Evolutionary conservation across 2,113 vertebrate genomes (phyloP), one percentile per base, ranked within the genome.

Genomic region (Oncorhynchus tshawytscha): DNA sequence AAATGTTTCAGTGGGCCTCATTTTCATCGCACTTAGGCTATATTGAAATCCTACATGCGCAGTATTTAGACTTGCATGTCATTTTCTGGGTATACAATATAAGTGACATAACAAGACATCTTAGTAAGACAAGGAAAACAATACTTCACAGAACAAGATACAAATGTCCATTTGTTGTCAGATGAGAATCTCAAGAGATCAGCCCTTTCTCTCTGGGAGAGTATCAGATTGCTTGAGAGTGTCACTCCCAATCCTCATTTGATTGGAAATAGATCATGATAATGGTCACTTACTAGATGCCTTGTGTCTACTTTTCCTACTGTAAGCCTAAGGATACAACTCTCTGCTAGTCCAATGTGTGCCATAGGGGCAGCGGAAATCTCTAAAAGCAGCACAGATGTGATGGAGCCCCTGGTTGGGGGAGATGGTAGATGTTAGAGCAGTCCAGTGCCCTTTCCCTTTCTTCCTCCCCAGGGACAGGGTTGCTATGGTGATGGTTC

Each of bases 401-500:
- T 78, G 65, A 57, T 77, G 64, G 67, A 69, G 6, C 67, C 31
- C 65, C 75, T 71, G 27, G 24, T 15, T 5, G 67, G 45, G 69
- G 70, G 65, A 67, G 60, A 75, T 31, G 76, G 34, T 84, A 16
- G 71, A 25, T 77, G 77, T 78, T 72, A 75, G 65, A 76, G 73
- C 71, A 86, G 72, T 71, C 68, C 67, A 68, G 49, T 4, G 45
- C 34, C 59, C 67, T 71, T 25, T 34, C 59, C 78, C 76, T 82
- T 78, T 84, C 69, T 71, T 70, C 74, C 83, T 86, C 78, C 81
- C 81, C 70, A 74, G 70, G 83, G 85, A 79, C 49, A 51, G 70
- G 20, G 92, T 94, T 92, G 76, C 91, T 87, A 93, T 93, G 88
- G 90, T 39, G 73, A 93, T 82, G 60, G 84, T 84, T 86, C 90